These are phyloP conservation scores for Agriotes lineatus DNA, from an alignment of 2,888 invertebrate species.

Conservation along the genomic window DNA sequence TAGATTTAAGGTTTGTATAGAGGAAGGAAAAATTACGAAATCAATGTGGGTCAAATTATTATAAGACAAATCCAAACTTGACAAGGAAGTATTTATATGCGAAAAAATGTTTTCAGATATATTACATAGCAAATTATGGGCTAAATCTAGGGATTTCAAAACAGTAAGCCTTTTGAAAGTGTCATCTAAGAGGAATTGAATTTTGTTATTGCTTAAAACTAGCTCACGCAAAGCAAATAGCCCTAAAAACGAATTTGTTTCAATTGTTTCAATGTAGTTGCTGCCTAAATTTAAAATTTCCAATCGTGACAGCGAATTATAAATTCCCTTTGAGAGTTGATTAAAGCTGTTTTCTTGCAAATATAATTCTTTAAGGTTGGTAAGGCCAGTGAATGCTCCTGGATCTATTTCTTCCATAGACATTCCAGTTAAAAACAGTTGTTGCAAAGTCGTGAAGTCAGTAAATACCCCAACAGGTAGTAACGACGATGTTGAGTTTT, in stretches of 20 bases:
- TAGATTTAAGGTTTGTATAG: background rate
- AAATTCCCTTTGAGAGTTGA: background rate
- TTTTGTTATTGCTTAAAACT: background rate
- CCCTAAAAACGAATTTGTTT: slow-evolving; percentile 66
- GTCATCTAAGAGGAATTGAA: background rate
- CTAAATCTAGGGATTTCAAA: background rate
- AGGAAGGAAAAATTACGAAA: background rate
- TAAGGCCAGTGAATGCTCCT: slow-evolving; percentile 41
- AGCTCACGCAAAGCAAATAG: slow-evolving; percentile 70
- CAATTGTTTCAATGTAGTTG: background rate
- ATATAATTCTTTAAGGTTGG: background rate
- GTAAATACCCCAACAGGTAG: no score
- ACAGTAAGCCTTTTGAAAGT: background rate
- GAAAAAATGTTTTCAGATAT: background rate
- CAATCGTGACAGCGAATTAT: background rate
- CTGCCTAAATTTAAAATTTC: background rate
- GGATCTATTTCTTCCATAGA: no score
- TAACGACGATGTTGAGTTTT: no score
- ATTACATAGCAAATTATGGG: background rate
- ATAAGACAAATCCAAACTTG: slow-evolving; percentile 8
- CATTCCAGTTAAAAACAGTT: no score
- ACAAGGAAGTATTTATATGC: background rate
- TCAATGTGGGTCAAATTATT: slow-evolving; percentile 5
- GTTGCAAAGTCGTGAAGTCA: no score
- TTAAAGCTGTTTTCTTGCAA: background rate